Percentiles rank a stretch among this genome's conserved stretches.
Conservation (phyloP, 1,140 invertebrate genomes). For the Rhynchophorus ferrugineus region DNA sequence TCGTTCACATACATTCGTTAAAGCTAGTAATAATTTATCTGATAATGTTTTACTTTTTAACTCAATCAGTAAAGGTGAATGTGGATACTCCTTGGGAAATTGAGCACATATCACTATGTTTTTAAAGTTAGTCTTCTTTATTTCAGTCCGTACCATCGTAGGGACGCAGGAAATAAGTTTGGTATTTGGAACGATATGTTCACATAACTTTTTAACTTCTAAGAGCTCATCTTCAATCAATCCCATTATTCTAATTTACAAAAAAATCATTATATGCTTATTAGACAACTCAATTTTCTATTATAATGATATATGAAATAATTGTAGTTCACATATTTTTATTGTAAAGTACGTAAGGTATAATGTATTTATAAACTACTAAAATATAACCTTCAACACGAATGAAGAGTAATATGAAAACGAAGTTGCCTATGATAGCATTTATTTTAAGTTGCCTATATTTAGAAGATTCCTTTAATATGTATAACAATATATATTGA, state of each 20-base stretch:
- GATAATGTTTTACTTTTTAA: constrained; percentile 65
- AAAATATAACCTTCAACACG: background rate
- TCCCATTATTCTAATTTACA: constrained; percentile 44
- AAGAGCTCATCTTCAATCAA: constrained; percentile 56
- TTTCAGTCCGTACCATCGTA: constrained; percentile 58
- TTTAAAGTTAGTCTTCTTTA: constrained; percentile 56
- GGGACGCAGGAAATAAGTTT: constrained; percentile 60
- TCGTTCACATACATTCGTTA: constrained; percentile 59
- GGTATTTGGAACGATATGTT: constrained; percentile 52
- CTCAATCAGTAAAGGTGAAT: constrained; percentile 53
- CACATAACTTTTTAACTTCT: constrained; percentile 56
- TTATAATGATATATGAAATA: background rate
- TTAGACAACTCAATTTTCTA: background rate
- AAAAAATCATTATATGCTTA: background rate
- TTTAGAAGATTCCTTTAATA: background rate
- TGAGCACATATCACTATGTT: constrained; percentile 57
- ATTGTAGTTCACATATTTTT: background rate
- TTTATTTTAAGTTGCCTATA: background rate
- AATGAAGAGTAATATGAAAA: background rate
- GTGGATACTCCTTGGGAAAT: constrained; percentile 58
- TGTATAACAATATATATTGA: background rate
- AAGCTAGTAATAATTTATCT: constrained; percentile 52
- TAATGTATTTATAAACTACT: background rate
- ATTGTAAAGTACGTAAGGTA: background rate
- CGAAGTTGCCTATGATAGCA: background rate